Conservation (phyloP, 2,888 invertebrate genomes). For the Scaptomyza flava region DNA sequence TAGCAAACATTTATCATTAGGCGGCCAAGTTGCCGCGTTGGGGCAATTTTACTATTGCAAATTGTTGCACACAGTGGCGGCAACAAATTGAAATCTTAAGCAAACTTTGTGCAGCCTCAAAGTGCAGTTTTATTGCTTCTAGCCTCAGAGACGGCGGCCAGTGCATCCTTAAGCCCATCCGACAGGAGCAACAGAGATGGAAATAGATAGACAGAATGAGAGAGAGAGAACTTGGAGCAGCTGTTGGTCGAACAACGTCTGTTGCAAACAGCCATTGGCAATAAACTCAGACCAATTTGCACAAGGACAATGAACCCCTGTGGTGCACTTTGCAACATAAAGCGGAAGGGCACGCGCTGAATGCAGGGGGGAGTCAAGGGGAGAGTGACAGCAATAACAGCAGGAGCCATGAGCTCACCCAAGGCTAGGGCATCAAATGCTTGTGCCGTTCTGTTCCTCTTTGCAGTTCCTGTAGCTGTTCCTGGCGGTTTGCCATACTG, state of each 20-base stretch:
- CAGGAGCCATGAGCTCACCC: constrained; percentile 26
- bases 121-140: constrained; percentile 71
- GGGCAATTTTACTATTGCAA: constrained; percentile 62
- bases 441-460: constrained; percentile 9
- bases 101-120: constrained; percentile 70
- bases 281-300: constrained; percentile 79
- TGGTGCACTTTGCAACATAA: constrained; percentile 69
- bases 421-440: constrained; percentile 26
- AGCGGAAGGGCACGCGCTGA: constrained; percentile 51
- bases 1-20: constrained; percentile 72
- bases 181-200: neutral
- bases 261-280: constrained; percentile 62
- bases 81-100: constrained; percentile 79
- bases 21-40: constrained; percentile 54
- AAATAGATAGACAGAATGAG: neutral
- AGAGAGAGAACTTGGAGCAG: constrained; percentile 36
- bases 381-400: constrained; percentile 16
- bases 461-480: constrained; percentile 17
- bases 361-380: neutral
- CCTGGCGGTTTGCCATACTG: constrained; percentile 69
- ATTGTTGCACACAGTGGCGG: constrained; percentile 66
- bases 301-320: constrained; percentile 80
- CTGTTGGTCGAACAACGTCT: constrained; percentile 54
- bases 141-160: constrained; percentile 16
- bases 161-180: constrained; percentile 11